phyloP scores from a whole-genome alignment of 2,797 vertebrate species.

The Manis crassicaudata region DNA sequence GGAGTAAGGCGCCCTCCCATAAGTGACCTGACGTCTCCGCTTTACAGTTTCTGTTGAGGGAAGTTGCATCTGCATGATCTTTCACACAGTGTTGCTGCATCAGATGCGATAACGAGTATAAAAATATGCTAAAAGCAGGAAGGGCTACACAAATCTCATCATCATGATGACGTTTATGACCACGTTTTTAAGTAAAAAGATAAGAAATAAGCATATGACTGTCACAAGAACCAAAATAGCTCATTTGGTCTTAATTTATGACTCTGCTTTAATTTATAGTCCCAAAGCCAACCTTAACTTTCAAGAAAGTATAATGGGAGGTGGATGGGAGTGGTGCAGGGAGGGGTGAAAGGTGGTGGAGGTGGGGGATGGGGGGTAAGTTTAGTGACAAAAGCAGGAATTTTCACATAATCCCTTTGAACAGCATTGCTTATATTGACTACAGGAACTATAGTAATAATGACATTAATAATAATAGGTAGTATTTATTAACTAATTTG shows the following conservation, averaged over 20 bases:
- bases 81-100: constrained; percentile 8
- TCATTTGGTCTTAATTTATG: constrained; percentile 43
- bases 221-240: constrained; percentile 38
- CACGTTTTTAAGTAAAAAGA: constrained; percentile 46
- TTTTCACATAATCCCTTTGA: constrained; percentile 7
- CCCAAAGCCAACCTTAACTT: background rate
- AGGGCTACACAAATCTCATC: constrained; percentile 27
- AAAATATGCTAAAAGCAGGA: constrained; percentile 47
- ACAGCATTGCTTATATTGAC: background rate
- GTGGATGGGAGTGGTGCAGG: background rate
- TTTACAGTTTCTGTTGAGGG: constrained; percentile 8
- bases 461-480: background rate
- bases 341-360: background rate
- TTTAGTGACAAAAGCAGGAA: background rate
- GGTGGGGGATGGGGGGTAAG: background rate
- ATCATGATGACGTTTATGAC: constrained; percentile 4
- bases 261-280: background rate
- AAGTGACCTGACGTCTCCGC: constrained; percentile 38
- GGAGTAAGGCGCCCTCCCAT: background rate
- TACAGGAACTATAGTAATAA: background rate
- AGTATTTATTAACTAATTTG: constrained; percentile 52
- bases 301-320: background rate
- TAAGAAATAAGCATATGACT: constrained; percentile 34
- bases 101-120: constrained; percentile 56
- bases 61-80: constrained; percentile 29